Conservation (phyloP, 2,113 vertebrate species). For the Cynocephalus volans region DNA sequence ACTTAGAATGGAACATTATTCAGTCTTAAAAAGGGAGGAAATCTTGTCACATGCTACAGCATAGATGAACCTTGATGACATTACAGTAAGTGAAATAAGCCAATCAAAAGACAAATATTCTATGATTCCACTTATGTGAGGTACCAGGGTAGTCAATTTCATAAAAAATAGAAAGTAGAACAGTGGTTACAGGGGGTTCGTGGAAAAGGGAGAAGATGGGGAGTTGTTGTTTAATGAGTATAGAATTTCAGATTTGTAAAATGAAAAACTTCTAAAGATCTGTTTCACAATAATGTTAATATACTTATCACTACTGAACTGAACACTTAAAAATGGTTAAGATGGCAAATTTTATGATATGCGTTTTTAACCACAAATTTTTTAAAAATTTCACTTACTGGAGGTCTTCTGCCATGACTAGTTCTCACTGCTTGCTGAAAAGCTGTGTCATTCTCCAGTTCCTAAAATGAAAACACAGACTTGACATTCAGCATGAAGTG, state of each 20-base stretch:
- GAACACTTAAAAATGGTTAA: neutral
- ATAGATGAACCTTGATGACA: neutral
- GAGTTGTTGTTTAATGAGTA: neutral
- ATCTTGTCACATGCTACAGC: neutral
- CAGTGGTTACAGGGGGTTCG: neutral
- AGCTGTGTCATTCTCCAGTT: constrained; percentile 95
- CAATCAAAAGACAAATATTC: neutral
- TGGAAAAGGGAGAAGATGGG: too few relatives aligned
- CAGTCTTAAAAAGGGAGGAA: neutral
- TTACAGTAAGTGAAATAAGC: neutral
- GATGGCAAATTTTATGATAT: neutral
- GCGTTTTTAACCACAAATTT: neutral
- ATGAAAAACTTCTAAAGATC: neutral
- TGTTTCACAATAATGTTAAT: neutral
- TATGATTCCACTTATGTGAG: neutral
- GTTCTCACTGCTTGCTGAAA: constrained; percentile 97
- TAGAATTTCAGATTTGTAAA: neutral
- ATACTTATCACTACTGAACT: constrained; percentile 5
- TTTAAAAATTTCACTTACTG: constrained; percentile 89
- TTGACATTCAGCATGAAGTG: constrained; percentile 51
- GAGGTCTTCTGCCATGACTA: constrained; percentile 96
- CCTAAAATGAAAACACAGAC: constrained; percentile 88
- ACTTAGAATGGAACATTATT: neutral
- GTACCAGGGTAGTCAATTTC: neutral
- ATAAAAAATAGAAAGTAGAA: neutral